Percentiles rank a stretch among this genome's conserved stretches.
phyloP scores from a whole-genome alignment of 2,113 vertebrate genomes.

The Procapra przewalskii region DNA sequence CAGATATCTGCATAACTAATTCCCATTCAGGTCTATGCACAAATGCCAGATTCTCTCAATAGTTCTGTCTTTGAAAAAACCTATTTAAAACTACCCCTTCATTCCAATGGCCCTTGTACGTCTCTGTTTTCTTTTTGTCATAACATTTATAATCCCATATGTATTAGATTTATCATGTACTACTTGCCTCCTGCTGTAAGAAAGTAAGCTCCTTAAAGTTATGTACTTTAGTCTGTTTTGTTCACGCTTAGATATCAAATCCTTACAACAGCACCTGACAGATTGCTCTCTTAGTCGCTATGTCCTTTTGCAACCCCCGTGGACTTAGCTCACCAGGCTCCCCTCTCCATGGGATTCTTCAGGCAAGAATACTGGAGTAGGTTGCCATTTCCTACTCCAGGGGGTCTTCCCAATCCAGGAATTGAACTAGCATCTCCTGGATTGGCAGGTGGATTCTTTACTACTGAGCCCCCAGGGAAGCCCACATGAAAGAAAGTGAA shows the following conservation, averaged over 20 bases:
- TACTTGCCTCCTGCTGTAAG: background rate
- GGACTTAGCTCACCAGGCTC: background rate
- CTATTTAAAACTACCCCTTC: background rate
- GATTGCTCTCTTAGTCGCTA: background rate
- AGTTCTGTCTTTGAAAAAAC: background rate
- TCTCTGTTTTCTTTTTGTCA: background rate
- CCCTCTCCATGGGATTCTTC: background rate
- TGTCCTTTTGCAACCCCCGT: background rate
- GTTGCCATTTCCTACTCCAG: background rate
- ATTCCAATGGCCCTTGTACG: background rate
- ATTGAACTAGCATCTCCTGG: background rate
- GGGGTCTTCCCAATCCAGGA: background rate
- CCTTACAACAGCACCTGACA: background rate
- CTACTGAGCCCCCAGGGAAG: background rate
- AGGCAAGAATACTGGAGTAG: background rate
- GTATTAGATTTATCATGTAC: background rate
- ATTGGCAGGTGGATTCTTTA: background rate
- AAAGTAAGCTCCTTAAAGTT: background rate
- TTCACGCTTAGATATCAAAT: slow-evolving; percentile 16
- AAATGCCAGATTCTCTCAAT: background rate
- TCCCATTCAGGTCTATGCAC: background rate
- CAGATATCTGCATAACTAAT: background rate
- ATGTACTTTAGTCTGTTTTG: background rate
- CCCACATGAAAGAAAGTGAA: background rate
- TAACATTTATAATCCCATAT: background rate